These are phyloP conservation scores for Amitus sp. DNA, from an alignment of 2,888 invertebrate genomes.

Conservation along the genomic window DNA sequence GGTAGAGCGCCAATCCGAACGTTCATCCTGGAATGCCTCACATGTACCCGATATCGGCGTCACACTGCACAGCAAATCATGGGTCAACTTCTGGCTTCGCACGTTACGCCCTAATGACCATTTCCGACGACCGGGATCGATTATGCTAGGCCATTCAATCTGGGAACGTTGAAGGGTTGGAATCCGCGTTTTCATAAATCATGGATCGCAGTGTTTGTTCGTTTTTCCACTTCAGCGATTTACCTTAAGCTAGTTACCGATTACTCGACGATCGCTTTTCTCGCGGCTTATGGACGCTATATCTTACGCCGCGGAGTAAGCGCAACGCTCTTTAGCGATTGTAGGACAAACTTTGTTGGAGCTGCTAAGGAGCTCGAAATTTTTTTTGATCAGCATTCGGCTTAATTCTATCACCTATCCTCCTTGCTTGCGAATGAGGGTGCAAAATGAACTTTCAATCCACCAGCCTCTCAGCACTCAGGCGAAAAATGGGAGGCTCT, in stretches of 20 bases:
- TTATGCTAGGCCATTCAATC: background rate
- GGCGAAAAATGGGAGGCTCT: slow-evolving; percentile 14
- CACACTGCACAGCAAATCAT: too few relatives aligned
- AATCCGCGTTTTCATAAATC: background rate
- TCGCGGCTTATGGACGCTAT: too few relatives aligned
- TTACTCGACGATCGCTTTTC: too few relatives aligned
- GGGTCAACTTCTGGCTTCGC: too few relatives aligned
- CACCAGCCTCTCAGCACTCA: slow-evolving; percentile 17
- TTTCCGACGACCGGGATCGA: background rate
- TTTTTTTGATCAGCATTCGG: too few relatives aligned
- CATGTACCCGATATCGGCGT: background rate
- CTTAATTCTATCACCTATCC: too few relatives aligned
- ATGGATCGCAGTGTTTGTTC: background rate
- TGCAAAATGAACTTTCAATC: slow-evolving; percentile 18
- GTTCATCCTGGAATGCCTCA: background rate
- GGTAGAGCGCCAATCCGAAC: background rate
- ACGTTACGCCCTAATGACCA: background rate
- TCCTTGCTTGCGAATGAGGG: slow-evolving; percentile 4
- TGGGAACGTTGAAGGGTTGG: too few relatives aligned
- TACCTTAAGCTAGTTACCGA: background rate
- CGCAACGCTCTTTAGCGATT: background rate
- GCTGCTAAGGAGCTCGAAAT: too few relatives aligned
- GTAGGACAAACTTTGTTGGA: background rate
- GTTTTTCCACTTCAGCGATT: background rate
- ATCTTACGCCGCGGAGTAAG: background rate